Conservation (phyloP, 1,140 invertebrate genomes). For the Pissodes strobi region DNA sequence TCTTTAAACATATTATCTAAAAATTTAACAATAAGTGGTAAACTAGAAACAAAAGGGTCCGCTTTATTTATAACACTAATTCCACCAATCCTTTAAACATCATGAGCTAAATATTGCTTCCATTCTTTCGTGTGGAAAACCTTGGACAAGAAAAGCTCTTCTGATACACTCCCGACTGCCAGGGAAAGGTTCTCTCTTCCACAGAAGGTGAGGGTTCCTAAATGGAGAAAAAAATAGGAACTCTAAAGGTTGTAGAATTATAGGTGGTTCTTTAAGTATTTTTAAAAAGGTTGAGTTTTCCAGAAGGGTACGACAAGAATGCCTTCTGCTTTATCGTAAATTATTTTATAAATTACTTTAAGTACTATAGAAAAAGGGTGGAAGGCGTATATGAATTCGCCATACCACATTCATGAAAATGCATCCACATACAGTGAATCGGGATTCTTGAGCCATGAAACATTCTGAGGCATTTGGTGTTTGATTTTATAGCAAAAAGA, state of each 20-base stretch:
- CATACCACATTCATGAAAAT: neutral
- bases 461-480: neutral
- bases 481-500: neutral
- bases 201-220: neutral
- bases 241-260: neutral
- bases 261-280: neutral
- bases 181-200: slow-evolving; percentile 11
- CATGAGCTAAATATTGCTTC: neutral
- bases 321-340: neutral
- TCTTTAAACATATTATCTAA: neutral
- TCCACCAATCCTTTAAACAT: slow-evolving; percentile 1
- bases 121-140: neutral
- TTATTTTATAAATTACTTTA: neutral
- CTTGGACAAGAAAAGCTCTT: neutral
- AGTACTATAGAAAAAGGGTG: neutral
- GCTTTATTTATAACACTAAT: neutral
- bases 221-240: neutral
- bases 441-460: neutral
- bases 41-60: neutral
- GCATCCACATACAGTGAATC: neutral
- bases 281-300: neutral
- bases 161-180: neutral
- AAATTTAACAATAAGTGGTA: neutral
- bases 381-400: neutral
- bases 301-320: neutral